Percentiles rank a stretch among this genome's conserved stretches.
phyloP scores from a whole-genome alignment of 2,888 invertebrate species.

The Drosophila putrida region DNA sequence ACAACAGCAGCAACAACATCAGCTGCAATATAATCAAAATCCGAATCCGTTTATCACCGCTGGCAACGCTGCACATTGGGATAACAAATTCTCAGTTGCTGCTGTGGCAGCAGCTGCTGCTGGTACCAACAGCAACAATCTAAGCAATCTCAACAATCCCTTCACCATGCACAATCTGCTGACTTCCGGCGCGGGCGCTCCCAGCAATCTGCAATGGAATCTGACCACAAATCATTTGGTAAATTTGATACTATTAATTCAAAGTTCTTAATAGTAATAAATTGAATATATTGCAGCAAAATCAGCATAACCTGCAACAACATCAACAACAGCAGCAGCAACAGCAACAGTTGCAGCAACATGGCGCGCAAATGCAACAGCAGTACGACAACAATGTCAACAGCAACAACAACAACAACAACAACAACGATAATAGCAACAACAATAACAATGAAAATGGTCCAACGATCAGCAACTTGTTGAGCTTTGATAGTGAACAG shows the following conservation, averaged over 20 bases:
- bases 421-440: slow-evolving; percentile 43
- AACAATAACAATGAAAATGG: slow-evolving; percentile 74
- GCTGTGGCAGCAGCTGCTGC: slow-evolving; percentile 54
- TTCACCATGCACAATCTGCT: slow-evolving; percentile 77
- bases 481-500: slow-evolving; percentile 86
- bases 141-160: slow-evolving; percentile 79
- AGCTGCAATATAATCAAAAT: slow-evolving; percentile 67
- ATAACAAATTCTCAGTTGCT: slow-evolving; percentile 69
- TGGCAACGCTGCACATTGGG: slow-evolving; percentile 61
- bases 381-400: slow-evolving; percentile 57
- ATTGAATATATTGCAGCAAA: slow-evolving; percentile 48
- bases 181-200: slow-evolving; percentile 56
- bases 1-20: slow-evolving; percentile 62
- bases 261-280: not conserved
- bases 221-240: slow-evolving; percentile 73
- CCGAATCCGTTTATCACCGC: slow-evolving; percentile 71
- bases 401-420: slow-evolving; percentile 28
- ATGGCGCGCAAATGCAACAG: slow-evolving; percentile 62
- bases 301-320: slow-evolving; percentile 67
- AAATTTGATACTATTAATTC: not conserved
- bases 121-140: slow-evolving; percentile 63
- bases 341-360: slow-evolving; percentile 59
- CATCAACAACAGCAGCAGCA: slow-evolving; percentile 72
- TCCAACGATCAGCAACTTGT: slow-evolving; percentile 83
- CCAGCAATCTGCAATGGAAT: slow-evolving; percentile 75